These are phyloP conservation scores for Hystrix cristata DNA, from an alignment of 2,113 vertebrate species.

Conservation along the genomic window DNA sequence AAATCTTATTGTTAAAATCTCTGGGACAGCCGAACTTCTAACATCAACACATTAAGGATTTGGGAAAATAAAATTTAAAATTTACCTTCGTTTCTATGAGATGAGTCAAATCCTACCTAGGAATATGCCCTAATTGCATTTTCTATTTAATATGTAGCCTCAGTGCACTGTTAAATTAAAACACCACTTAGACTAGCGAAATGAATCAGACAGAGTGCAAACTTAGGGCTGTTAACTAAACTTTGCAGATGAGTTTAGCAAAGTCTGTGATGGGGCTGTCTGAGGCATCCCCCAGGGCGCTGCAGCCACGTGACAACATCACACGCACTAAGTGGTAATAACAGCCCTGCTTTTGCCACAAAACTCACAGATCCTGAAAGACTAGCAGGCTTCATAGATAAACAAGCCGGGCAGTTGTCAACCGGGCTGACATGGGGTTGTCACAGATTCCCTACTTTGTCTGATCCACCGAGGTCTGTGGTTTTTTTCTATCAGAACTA, in stretches of 20 bases:
- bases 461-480: conserved; percentile 50
- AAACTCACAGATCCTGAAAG: conserved; percentile 69
- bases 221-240: not conserved
- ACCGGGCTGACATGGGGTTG: conserved; percentile 29
- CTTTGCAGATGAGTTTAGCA: conserved; percentile 49
- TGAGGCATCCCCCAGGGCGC: conserved; percentile 57
- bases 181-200: conserved; percentile 75
- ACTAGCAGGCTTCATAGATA: conserved; percentile 61
- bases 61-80: conserved; percentile 77
- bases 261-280: not conserved
- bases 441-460: conserved; percentile 54
- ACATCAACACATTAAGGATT: conserved; percentile 40
- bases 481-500: conserved; percentile 61
- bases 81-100: conserved; percentile 68
- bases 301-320: conserved; percentile 59
- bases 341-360: conserved; percentile 56
- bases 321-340: conserved; percentile 54
- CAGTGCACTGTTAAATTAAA: conserved; percentile 82
- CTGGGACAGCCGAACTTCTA: conserved; percentile 72
- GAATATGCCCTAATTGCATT: conserved; percentile 78
- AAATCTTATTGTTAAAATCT: conserved; percentile 64
- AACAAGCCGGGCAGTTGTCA: conserved; percentile 62
- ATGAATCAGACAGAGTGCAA: conserved; percentile 65
- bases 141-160: conserved; percentile 63
- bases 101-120: conserved; percentile 58